phyloP scores from a whole-genome alignment of 2,113 vertebrate genomes.

The Cisticola juncidis region DNA sequence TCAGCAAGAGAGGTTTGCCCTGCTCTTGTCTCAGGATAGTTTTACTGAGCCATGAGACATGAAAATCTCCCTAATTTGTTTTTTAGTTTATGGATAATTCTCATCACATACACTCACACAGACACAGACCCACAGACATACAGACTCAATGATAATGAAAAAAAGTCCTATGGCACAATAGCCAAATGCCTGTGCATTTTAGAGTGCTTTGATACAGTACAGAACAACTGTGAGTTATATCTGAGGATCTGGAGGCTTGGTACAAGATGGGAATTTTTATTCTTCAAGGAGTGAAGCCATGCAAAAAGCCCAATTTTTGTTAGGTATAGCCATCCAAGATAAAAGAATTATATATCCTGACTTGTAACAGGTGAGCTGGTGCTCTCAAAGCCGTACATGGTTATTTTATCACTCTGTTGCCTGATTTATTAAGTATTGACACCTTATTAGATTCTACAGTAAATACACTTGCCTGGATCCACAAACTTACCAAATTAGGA shows the following conservation, averaged over 20 bases:
- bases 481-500: not conserved
- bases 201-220: not conserved
- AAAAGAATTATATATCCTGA: not conserved
- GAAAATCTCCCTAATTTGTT: constrained; percentile 33
- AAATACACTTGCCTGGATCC: not conserved
- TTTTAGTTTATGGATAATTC: not conserved
- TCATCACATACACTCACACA: not conserved
- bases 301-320: not conserved
- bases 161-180: not conserved
- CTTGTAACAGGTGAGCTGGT: not conserved
- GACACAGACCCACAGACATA: not conserved
- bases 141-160: not conserved
- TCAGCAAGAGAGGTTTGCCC: not conserved
- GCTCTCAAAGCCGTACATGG: not conserved
- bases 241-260: not conserved
- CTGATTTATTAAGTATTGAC: not conserved
- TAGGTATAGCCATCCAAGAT: not conserved
- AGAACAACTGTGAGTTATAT: not conserved
- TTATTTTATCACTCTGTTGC: not conserved
- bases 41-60: not conserved
- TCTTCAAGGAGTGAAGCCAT: not conserved
- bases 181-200: not conserved
- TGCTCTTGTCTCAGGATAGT: not conserved
- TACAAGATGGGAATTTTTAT: not conserved
- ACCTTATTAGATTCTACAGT: not conserved